A percentile compares a stretch with the other conserved stretches of the same genome.
Evolutionary conservation across 2,113 vertebrate species (phyloP).

Genomic region (Rhynchopsitta pachyrhyncha): DNA sequence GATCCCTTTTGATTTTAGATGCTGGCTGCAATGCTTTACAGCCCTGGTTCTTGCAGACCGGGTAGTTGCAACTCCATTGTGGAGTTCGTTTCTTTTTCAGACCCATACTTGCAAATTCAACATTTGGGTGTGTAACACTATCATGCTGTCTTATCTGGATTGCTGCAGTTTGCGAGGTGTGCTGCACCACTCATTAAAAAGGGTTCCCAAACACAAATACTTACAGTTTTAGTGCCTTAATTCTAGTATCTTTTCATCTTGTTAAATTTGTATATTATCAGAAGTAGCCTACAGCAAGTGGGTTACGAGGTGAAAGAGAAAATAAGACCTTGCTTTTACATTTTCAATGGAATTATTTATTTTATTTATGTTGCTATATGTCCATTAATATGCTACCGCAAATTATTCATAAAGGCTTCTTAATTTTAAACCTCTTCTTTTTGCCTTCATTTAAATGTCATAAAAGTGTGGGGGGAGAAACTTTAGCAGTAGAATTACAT

Average conservation of each 20-base stretch:
- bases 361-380: not conserved
- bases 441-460: conserved; percentile 14
- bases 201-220: not conserved
- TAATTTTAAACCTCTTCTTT: not conserved
- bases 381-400: conserved; percentile 1
- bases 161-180: not conserved
- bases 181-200: not conserved
- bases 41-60: not conserved
- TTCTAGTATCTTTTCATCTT: not conserved
- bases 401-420: not conserved
- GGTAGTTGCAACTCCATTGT: fast-evolving
- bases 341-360: conserved; percentile 1
- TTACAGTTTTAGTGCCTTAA: not conserved
- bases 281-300: not conserved
- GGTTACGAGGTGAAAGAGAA: not conserved
- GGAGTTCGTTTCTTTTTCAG: not conserved
- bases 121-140: not conserved
- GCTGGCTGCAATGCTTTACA: not conserved
- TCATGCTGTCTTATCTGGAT: not conserved
- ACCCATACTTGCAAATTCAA: not conserved
- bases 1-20: not conserved
- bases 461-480: not conserved
- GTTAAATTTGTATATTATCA: not conserved
- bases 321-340: not conserved
- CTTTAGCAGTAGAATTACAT: not conserved